Evolutionary conservation across 2,113 vertebrate genomes (phyloP), one percentile per base, ranked within the genome.

Genomic region (Poeciliopsis prolifica): DNA sequence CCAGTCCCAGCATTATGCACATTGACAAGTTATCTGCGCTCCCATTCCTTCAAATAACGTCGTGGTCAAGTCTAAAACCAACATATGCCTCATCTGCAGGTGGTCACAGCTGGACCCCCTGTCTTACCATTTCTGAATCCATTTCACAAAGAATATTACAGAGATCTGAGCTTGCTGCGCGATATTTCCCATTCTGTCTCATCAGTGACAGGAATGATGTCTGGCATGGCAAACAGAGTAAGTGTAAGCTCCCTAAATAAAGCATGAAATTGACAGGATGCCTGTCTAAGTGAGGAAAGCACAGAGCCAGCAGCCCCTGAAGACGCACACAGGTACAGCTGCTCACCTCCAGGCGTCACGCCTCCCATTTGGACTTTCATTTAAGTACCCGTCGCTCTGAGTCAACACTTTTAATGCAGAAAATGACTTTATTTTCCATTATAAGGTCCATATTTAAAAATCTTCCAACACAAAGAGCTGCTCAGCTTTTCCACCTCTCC

Each of bases 191-290:
- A 91, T 93, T 91, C 85, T 62, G 54, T 88, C 90, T 93, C 88
- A 93, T 94, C 93, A 93, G 91, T 75, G 77, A 80, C 83, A 79
- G 90, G 85, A 93, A 91, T 87, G 91, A 91, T 91, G 90, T 93
- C 92, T 92, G 90, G 90, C 90, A 88, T 65, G 77, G 91, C 92
- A 92, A 92, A 93, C 90, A 92, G 91, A 90, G 89, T 86, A 88
- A 85, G 90, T 81, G 88, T 83, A 91, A 90, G 90, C 88, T 86
- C 85, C 83, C 89, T 91, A 87, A 94, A 93, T 91, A 92, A 93
- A 92, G 90, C 90, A 88, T 93, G 91, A 93, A 93, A 93, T 93
- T 87, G 87, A 88, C 83, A 72, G 89, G 78, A 89, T 74, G 84
- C 82, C 88, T 85, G 87, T 77, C 75, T 83, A 80, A 85, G 91